Evolutionary conservation across 1,140 invertebrate species (phyloP).

Genomic region (Lasioglossum baleicum): DNA sequence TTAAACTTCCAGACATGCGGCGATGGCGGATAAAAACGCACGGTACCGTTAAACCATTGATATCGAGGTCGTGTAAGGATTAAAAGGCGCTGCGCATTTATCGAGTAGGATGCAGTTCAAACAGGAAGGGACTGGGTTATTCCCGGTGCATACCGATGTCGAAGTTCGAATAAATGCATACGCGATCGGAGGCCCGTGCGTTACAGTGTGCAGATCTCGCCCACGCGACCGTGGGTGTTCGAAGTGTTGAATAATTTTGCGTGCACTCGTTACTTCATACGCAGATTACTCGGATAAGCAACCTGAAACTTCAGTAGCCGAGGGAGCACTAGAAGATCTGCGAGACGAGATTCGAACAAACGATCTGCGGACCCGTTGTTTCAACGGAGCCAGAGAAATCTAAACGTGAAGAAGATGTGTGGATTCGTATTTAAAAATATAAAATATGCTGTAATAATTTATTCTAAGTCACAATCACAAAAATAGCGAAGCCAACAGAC

Average conservation of each 20-base stretch:
- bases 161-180: constrained; percentile 5
- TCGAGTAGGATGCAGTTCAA: constrained; percentile 19
- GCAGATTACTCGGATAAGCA: constrained; percentile 50
- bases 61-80: constrained; percentile 34
- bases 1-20: not conserved
- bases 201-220: constrained; percentile 22
- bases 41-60: constrained; percentile 31
- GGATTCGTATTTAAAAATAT: no score
- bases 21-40: not conserved
- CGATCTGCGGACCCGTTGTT: no score
- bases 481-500: no score
- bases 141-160: constrained; percentile 12
- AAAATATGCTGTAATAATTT: no score
- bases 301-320: not conserved
- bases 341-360: not conserved
- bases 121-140: constrained; percentile 3
- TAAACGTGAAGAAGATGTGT: no score
- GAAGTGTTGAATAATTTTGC: constrained; percentile 47
- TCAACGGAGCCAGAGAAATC: no score
- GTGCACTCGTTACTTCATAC: constrained; percentile 47
- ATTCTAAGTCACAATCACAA: no score
- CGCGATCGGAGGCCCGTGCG: constrained; percentile 11
- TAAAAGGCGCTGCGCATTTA: constrained; percentile 38
- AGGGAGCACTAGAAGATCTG: constrained; percentile 13
- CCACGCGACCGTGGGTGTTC: constrained; percentile 44